Percentiles rank a stretch among this genome's conserved stretches.
Conservation (phyloP, 1,140 invertebrate species). For the Diploscapter pachys region DNA sequence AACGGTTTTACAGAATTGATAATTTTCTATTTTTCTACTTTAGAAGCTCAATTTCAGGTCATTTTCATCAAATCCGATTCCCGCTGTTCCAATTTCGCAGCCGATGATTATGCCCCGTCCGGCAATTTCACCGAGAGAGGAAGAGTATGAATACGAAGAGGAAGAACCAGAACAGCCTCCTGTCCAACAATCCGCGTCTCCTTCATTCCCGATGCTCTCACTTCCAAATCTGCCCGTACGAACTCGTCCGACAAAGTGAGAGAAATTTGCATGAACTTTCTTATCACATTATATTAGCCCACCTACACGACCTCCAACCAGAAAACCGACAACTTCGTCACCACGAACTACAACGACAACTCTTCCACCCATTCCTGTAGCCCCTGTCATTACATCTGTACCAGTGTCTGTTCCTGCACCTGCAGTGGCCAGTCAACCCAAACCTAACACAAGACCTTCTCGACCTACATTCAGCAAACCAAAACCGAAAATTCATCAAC, state of each 20-base stretch:
- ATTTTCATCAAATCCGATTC: not conserved
- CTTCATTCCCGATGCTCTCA: slow-evolving; percentile 29
- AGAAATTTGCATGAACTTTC: not conserved
- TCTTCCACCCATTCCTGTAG: not conserved
- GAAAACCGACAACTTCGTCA: slow-evolving; percentile 4
- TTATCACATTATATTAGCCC: not conserved
- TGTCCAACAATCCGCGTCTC: not conserved
- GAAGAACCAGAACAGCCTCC: slow-evolving; percentile 21
- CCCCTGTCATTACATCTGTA: not conserved
- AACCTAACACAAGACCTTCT: slow-evolving; percentile 2
- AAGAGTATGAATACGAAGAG: slow-evolving; percentile 28
- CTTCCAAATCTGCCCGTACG: slow-evolving; percentile 3
- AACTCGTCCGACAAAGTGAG: no score
- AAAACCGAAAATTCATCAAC: slow-evolving; percentile 10
- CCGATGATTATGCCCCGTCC: not conserved
- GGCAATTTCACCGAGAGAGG: slow-evolving; percentile 1
- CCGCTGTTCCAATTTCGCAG: not conserved
- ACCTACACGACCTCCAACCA: not conserved
- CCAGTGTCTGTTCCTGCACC: not conserved
- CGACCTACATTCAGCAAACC: slow-evolving; percentile 25
- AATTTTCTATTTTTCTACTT: slow-evolving; percentile 8
- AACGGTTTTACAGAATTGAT: not conserved
- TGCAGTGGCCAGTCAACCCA: no score
- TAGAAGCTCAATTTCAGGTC: slow-evolving; percentile 5
- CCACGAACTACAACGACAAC: slow-evolving; percentile 10